These are phyloP conservation scores for Anthonomus grandis DNA, from an alignment of 1,140 invertebrate species.

Conservation along the genomic window DNA sequence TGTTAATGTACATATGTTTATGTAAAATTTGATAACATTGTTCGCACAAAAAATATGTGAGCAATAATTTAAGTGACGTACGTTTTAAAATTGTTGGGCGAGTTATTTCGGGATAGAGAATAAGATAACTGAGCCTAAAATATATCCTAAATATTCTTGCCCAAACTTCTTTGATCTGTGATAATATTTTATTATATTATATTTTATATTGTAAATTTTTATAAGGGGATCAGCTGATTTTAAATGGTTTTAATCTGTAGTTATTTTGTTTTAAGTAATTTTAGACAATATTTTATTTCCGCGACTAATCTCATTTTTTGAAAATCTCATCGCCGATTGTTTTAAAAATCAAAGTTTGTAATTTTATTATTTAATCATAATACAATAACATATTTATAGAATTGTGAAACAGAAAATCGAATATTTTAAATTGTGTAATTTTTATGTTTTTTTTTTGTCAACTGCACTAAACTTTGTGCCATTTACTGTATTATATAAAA, in stretches of 20 bases:
- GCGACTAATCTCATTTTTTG: constrained; percentile 22
- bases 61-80: too few species aligned
- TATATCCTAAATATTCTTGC: constrained; percentile 43
- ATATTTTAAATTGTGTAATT: constrained; percentile 26
- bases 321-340: constrained; percentile 25
- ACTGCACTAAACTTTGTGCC: constrained; percentile 38
- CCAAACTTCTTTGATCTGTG: constrained; percentile 36
- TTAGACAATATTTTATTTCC: constrained; percentile 26
- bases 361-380: constrained; percentile 21
- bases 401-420: not conserved
- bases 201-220: too few species aligned
- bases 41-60: too few species aligned
- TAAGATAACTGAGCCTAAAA: constrained; percentile 27
- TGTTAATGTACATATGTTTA: constrained; percentile 28
- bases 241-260: constrained; percentile 24
- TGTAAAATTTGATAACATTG: too few species aligned
- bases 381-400: constrained; percentile 21
- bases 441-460: constrained; percentile 29
- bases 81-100: constrained; percentile 23
- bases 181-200: constrained; percentile 34
- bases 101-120: constrained; percentile 33
- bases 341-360: constrained; percentile 10
- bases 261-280: constrained; percentile 22
- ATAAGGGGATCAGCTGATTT: too few species aligned
- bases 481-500: constrained; percentile 33